Evolutionary conservation across 2,113 vertebrate species (phyloP).

Genomic region (Harpagus bidentatus): DNA sequence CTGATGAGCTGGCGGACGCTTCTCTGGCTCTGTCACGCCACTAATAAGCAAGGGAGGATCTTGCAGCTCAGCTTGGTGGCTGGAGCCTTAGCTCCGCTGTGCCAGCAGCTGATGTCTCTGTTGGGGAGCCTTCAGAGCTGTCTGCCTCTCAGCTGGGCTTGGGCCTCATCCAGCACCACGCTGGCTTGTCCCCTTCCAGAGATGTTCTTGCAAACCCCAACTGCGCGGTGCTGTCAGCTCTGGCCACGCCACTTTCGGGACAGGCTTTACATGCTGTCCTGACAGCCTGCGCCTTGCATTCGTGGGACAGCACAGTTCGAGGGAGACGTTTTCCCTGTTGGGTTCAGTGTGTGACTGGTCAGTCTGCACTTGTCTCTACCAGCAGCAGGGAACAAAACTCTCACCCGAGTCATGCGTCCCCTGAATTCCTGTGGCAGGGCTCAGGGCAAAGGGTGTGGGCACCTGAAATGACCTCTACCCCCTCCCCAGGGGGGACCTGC

Average conservation of each 20-base stretch:
- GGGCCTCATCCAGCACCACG: background rate
- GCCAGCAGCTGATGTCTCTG: background rate
- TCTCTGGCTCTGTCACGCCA: background rate
- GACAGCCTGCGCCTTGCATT: fast-evolving
- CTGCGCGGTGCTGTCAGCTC: background rate
- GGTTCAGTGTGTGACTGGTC: background rate
- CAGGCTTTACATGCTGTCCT: background rate
- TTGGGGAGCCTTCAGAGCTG: background rate
- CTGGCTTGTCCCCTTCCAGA: background rate
- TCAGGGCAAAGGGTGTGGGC: background rate
- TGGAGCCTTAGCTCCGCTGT: background rate
- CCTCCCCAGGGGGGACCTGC: background rate
- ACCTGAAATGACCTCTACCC: background rate
- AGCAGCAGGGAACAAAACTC: background rate
- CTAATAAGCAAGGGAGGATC: background rate
- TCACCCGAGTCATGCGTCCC: fast-evolving
- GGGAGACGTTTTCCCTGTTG: fast-evolving
- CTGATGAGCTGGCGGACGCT: background rate
- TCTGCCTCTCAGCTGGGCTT: background rate
- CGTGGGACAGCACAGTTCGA: fast-evolving
- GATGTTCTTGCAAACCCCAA: background rate
- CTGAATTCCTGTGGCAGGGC: background rate
- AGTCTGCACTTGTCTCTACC: fast-evolving
- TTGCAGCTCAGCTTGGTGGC: background rate
- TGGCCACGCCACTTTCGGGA: background rate